Percentiles rank a stretch among this genome's conserved stretches.
Evolutionary conservation across 2,888 invertebrate species (phyloP).

Genomic region (Ophion obscuratus): DNA sequence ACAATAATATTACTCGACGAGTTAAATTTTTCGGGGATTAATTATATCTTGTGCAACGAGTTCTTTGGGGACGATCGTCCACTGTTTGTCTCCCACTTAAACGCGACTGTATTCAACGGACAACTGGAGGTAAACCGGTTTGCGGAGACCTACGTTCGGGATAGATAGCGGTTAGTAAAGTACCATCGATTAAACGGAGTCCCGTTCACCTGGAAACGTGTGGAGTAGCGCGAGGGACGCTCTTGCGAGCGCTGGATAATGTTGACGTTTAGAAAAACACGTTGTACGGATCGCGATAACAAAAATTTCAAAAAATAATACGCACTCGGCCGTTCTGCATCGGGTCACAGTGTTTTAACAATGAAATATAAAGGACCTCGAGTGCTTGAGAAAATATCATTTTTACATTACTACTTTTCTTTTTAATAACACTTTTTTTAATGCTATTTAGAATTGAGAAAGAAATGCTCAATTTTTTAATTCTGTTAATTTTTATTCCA

Average conservation of each 20-base stretch:
- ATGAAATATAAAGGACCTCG: no score
- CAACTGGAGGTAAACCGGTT: slow-evolving; percentile 41
- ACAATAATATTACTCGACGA: background rate
- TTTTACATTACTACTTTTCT: no score
- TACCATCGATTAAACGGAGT: slow-evolving; percentile 56
- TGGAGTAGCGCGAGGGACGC: slow-evolving; percentile 1
- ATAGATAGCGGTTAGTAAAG: slow-evolving; percentile 13
- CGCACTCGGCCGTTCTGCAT: no score
- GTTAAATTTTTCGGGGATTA: background rate
- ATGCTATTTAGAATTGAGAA: no score
- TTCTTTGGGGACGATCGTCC: slow-evolving; percentile 7
- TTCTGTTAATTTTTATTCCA: no score
- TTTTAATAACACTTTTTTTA: no score
- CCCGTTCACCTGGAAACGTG: slow-evolving; percentile 50
- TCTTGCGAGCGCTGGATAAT: background rate
- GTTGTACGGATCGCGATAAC: background rate
- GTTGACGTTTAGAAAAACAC: background rate
- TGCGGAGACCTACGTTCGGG: background rate
- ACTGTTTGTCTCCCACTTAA: slow-evolving; percentile 18
- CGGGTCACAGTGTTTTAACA: no score
- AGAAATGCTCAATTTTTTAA: no score
- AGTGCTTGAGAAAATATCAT: no score
- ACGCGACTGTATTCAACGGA: slow-evolving; percentile 31
- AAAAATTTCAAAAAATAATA: background rate
- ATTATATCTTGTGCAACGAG: background rate